A percentile compares a stretch with the other conserved stretches of the same genome.
Conservation (phyloP, 2,113 vertebrate genomes). For the Platysteira castanea region DNA sequence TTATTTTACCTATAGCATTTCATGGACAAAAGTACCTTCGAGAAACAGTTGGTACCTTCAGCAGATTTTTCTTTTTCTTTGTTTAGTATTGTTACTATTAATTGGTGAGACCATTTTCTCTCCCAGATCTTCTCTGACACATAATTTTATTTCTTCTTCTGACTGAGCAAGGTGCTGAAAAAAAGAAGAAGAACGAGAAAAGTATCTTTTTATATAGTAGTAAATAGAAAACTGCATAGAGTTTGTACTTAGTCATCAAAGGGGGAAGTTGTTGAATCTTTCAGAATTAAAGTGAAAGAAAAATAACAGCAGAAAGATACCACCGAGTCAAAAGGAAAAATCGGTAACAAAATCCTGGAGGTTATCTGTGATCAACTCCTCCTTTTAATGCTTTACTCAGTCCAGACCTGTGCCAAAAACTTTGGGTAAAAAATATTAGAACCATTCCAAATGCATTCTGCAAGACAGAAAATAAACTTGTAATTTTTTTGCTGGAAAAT, state of each 20-base stretch:
- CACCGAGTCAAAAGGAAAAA: neutral
- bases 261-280: neutral
- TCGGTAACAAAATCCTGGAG: neutral
- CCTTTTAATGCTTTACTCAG: neutral
- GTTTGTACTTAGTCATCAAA: neutral
- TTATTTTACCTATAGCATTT: neutral
- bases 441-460: neutral
- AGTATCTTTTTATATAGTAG: neutral
- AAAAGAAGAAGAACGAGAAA: neutral
- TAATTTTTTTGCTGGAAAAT: neutral
- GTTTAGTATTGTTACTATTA: neutral
- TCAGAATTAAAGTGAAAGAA: neutral
- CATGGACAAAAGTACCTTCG: neutral
- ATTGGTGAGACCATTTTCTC: neutral
- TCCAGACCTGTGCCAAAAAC: neutral
- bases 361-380: neutral
- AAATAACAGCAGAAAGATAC: neutral
- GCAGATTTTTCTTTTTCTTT: neutral
- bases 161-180: neutral
- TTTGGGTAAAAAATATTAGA: neutral
- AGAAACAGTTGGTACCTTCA: neutral
- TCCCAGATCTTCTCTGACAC: neutral
- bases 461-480: neutral
- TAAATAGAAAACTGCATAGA: neutral
- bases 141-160: neutral